A percentile compares a stretch with the other conserved stretches of the same genome.
These are phyloP conservation scores for Crocodylus rhombifer DNA, from an alignment of 2,797 vertebrate species.

Conservation along the genomic window DNA sequence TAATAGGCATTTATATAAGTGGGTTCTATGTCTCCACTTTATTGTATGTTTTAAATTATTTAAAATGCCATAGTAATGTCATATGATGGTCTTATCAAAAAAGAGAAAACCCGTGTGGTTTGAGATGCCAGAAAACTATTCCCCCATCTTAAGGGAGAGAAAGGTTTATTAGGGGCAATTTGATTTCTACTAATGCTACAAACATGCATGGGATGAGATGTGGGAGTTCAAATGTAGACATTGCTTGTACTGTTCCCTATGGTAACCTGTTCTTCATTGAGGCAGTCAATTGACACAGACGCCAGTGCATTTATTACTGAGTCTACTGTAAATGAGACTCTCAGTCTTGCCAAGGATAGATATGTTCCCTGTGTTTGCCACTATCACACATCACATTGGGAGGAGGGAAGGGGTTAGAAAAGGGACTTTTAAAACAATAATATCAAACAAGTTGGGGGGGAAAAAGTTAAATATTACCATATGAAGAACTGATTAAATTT, in stretches of 20 bases:
- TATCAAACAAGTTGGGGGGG: conserved; percentile 82
- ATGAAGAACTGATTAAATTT: conserved; percentile 85
- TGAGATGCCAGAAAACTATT: conserved; percentile 43
- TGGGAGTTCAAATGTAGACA: conserved; percentile 49
- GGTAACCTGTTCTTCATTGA: conserved; percentile 81
- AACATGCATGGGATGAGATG: conserved; percentile 35
- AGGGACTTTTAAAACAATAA: conserved; percentile 83
- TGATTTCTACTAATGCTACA: conserved; percentile 68
- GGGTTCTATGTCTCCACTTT: conserved; percentile 74
- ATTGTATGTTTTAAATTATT: conserved; percentile 78
- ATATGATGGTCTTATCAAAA: conserved; percentile 59
- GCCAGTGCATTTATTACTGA: conserved; percentile 79
- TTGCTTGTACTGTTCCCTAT: conserved; percentile 41
- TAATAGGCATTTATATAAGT: conserved; percentile 77
- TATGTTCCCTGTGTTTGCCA: conserved; percentile 76
- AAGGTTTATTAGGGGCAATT: conserved; percentile 62
- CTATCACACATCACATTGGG: conserved; percentile 77
- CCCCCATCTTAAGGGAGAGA: conserved; percentile 18
- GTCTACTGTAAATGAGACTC: conserved; percentile 81
- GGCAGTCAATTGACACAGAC: conserved; percentile 78
- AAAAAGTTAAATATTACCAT: conserved; percentile 85
- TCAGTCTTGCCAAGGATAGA: conserved; percentile 75
- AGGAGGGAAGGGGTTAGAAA: neutral
- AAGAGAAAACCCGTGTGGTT: conserved; percentile 43
- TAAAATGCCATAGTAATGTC: conserved; percentile 63